Conservation (phyloP, 2,113 vertebrate species). For the Holacanthus passer region DNA sequence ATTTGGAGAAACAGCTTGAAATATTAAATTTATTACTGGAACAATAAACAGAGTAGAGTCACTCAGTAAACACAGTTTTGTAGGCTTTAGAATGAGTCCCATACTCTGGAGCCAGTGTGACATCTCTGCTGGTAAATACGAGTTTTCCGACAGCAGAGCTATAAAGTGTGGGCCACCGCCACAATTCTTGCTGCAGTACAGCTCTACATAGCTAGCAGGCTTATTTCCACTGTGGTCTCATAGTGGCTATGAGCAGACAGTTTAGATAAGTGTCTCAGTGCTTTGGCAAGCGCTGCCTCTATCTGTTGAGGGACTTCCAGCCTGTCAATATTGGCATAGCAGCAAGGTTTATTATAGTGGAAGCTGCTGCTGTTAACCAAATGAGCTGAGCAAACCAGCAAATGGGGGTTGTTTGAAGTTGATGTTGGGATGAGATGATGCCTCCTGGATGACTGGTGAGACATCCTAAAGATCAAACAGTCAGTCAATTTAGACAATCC, state of each 20-base stretch:
- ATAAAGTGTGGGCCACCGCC: conserved; percentile 27
- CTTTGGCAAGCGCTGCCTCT: conserved; percentile 65
- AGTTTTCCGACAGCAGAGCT: conserved; percentile 11
- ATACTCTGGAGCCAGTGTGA: conserved; percentile 18
- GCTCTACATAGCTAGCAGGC: conserved; percentile 41
- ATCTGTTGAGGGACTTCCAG: conserved; percentile 69
- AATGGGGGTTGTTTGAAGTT: conserved; percentile 62
- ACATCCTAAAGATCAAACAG: conserved; percentile 19
- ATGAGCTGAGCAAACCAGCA: conserved; percentile 61
- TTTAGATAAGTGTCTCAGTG: conserved; percentile 75
- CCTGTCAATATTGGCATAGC: conserved; percentile 74
- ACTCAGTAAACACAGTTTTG: conserved; percentile 52
- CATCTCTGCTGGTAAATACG: conserved; percentile 39
- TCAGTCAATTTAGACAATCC: conserved; percentile 19
- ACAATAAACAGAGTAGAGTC: conserved; percentile 49
- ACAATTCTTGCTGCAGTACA: conserved; percentile 8
- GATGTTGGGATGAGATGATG: conserved; percentile 55
- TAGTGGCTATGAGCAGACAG: conserved; percentile 68
- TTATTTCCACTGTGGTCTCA: conserved; percentile 58
- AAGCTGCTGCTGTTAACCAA: conserved; percentile 69
- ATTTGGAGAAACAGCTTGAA: conserved; percentile 52
- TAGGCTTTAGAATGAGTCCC: conserved; percentile 29
- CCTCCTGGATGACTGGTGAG: conserved; percentile 16
- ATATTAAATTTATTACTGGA: conserved; percentile 37
- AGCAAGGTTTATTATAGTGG: conserved; percentile 65